A percentile compares a stretch with the other conserved stretches of the same genome.
Conservation (phyloP, 2,113 vertebrate species). For the Peromyscus maniculatus region DNA sequence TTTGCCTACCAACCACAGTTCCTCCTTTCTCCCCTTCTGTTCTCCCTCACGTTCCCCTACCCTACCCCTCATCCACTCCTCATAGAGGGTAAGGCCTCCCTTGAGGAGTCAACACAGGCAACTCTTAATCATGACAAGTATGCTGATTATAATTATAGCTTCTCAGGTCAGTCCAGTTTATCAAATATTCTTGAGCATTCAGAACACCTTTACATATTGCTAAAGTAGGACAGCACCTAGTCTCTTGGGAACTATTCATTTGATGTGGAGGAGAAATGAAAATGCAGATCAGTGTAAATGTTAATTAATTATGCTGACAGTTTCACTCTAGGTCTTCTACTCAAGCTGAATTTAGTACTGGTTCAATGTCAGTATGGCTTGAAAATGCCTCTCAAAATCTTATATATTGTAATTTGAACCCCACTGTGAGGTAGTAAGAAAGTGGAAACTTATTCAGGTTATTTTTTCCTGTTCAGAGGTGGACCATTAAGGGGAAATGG, state of each 20-base stretch:
- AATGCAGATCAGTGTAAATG: background rate
- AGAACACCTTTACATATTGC: accelerated
- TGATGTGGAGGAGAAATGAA: background rate
- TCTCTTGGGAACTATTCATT: background rate
- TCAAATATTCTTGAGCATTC: background rate
- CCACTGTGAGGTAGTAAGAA: background rate
- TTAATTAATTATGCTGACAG: background rate
- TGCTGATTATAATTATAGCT: background rate
- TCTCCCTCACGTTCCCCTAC: no score
- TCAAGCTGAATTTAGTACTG: background rate
- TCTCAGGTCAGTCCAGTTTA: background rate
- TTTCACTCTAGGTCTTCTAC: background rate
- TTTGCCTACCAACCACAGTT: no score
- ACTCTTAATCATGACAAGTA: background rate
- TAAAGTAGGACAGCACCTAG: background rate
- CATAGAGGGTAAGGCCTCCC: no score
- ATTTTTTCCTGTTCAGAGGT: background rate
- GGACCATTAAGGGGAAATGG: accelerated
- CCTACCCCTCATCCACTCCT: no score
- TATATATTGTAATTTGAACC: background rate
- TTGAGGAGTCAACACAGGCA: background rate
- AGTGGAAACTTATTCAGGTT: no score
- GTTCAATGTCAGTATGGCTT: background rate
- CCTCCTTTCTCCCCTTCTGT: no score
- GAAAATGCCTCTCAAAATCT: accelerated